Evolutionary conservation across 2,797 vertebrate species (phyloP).

Genomic region (Syngnathus rostellatus): DNA sequence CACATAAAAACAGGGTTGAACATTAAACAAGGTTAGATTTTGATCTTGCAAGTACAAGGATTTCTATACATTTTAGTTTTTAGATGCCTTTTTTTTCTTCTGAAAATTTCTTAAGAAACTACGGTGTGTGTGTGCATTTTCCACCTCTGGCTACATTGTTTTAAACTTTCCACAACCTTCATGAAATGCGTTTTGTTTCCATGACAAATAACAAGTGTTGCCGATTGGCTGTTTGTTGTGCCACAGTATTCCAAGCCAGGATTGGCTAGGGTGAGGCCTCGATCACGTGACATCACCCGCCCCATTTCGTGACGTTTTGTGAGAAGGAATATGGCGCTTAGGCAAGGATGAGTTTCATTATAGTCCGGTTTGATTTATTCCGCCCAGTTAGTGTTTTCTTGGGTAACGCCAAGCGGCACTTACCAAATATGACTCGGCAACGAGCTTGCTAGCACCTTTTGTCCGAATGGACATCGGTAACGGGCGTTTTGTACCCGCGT

Average conservation of each 20-base stretch:
- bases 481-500: conserved; percentile 29
- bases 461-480: conserved; percentile 43
- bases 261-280: conserved; percentile 37
- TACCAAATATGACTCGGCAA: conserved; percentile 32
- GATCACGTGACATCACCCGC: conserved; percentile 22
- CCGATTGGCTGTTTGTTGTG: conserved; percentile 29
- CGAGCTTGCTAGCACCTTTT: conserved; percentile 28
- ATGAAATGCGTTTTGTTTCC: conserved; percentile 21
- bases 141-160: background rate
- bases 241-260: conserved; percentile 6
- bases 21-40: too few species aligned
- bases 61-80: too few species aligned
- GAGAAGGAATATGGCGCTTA: conserved; percentile 70
- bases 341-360: conserved; percentile 55
- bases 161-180: background rate
- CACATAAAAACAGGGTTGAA: too few species aligned
- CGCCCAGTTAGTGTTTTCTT: conserved; percentile 9
- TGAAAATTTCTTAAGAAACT: background rate
- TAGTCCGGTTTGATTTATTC: conserved; percentile 33
- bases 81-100: background rate
- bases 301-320: conserved; percentile 52
- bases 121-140: background rate
- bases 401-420: conserved; percentile 5
- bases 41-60: too few species aligned
- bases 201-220: conserved; percentile 14